These are phyloP conservation scores for Chalcis sispes DNA, from an alignment of 2,888 invertebrate species.

Conservation along the genomic window DNA sequence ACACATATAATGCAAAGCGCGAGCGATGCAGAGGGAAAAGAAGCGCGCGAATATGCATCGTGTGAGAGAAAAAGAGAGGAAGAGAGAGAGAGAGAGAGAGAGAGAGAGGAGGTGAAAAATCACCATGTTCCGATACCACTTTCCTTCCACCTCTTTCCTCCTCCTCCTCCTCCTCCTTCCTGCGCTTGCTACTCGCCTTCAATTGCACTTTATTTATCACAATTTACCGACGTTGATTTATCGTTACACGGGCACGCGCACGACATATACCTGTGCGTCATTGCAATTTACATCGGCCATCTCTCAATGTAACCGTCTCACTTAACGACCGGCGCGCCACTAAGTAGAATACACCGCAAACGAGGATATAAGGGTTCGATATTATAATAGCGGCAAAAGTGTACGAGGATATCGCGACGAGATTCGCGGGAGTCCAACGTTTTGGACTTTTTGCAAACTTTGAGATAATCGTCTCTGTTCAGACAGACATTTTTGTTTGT, in stretches of 20 bases:
- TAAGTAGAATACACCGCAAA: conserved; percentile 35
- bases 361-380: conserved; percentile 11
- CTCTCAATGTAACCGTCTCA: conserved; percentile 74
- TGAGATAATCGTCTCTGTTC: too few species aligned
- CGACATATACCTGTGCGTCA: conserved; percentile 67
- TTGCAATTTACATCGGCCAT: conserved; percentile 73
- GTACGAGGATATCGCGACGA: neutral
- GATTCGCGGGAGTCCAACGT: neutral
- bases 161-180: conserved; percentile 30
- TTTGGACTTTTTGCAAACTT: neutral
- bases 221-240: conserved; percentile 74
- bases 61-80: too few species aligned
- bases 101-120: conserved; percentile 64
- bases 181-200: conserved; percentile 62
- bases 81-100: conserved; percentile 9
- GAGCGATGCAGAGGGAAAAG: neutral
- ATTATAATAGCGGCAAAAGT: conserved; percentile 23
- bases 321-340: conserved; percentile 67
- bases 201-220: conserved; percentile 75
- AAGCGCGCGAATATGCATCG: too few species aligned
- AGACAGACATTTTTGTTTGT: too few species aligned
- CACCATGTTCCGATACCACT: conserved; percentile 53
- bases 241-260: conserved; percentile 62
- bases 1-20: neutral
- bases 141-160: neutral